A percentile compares a stretch with the other conserved stretches of the same genome.
These are phyloP conservation scores for Eunapius fragilis DNA, from an alignment of 37 sponge, comb jelly and placozoan genomes.

Conservation along the genomic window DNA sequence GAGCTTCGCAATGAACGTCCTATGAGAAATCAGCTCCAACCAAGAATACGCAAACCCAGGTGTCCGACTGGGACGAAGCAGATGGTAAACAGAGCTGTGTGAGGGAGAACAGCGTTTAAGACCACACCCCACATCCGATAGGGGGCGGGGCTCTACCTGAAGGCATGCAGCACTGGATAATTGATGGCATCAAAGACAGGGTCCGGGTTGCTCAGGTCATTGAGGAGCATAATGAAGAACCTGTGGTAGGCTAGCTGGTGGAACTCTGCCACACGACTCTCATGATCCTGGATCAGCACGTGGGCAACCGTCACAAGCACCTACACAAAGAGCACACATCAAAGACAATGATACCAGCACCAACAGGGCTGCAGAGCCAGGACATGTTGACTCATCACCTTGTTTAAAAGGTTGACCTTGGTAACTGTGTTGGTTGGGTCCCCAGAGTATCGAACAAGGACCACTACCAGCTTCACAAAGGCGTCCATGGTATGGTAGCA, in stretches of 20 bases:
- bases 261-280: slow-evolving; percentile 82
- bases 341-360: background rate
- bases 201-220: slow-evolving; percentile 89
- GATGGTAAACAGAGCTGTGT: slow-evolving; percentile 85
- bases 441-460: slow-evolving; percentile 90
- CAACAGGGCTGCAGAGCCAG: background rate
- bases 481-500: slow-evolving; percentile 99
- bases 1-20: slow-evolving; percentile 88
- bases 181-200: slow-evolving; percentile 92
- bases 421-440: slow-evolving; percentile 84
- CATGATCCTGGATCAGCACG: slow-evolving; percentile 97
- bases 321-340: slow-evolving; percentile 10
- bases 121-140: too few species aligned
- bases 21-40: slow-evolving; percentile 97
- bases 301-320: slow-evolving; percentile 69
- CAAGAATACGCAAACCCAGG: slow-evolving; percentile 99
- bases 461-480: slow-evolving; percentile 95
- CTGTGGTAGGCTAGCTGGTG: slow-evolving; percentile 98
- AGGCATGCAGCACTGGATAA: slow-evolving; percentile 82
- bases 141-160: too few species aligned
- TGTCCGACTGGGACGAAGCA: slow-evolving; percentile 81
- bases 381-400: slow-evolving; percentile 38
- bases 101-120: background rate
- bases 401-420: slow-evolving; percentile 94
- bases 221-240: slow-evolving; percentile 97